phyloP scores from a whole-genome alignment of 2,888 invertebrate species.

The Drosophila antonietae region DNA sequence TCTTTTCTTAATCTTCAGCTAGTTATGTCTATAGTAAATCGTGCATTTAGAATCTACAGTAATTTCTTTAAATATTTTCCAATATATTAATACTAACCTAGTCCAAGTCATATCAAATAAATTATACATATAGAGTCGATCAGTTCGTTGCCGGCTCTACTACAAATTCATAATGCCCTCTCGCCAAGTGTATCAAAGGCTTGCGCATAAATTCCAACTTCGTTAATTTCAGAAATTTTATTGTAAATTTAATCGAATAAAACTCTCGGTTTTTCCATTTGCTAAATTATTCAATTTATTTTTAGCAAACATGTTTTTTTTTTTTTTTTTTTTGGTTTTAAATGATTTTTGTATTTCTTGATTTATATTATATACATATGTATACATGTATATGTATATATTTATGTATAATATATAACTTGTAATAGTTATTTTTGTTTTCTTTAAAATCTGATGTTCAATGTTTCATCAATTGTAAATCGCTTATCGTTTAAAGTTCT shows the following conservation, averaged over 20 bases:
- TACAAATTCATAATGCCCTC: not conserved
- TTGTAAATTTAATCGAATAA: conserved; percentile 14
- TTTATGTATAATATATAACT: conserved; percentile 61
- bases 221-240: not conserved
- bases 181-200: not conserved
- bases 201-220: not conserved
- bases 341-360: conserved; percentile 54
- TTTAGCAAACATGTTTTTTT: conserved; percentile 70
- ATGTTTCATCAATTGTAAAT: conserved; percentile 47
- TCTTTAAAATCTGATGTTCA: conserved; percentile 70
- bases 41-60: not conserved
- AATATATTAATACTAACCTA: not conserved
- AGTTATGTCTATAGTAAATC: not conserved
- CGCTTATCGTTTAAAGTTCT: conserved; percentile 28
- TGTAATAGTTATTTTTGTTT: conserved; percentile 59
- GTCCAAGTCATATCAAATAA: not conserved
- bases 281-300: conserved; percentile 75
- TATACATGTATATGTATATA: conserved; percentile 63
- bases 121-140: not conserved
- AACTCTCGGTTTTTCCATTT: conserved; percentile 54
- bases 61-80: not conserved
- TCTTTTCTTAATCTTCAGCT: not conserved
- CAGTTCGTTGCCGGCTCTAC: no score
- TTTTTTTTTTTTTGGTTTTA: conserved; percentile 40
- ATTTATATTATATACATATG: conserved; percentile 57